Evolutionary conservation across 2,888 invertebrate genomes (phyloP), one percentile per base, ranked within the genome.

Genomic region (Acanthosepion lycidas): DNA sequence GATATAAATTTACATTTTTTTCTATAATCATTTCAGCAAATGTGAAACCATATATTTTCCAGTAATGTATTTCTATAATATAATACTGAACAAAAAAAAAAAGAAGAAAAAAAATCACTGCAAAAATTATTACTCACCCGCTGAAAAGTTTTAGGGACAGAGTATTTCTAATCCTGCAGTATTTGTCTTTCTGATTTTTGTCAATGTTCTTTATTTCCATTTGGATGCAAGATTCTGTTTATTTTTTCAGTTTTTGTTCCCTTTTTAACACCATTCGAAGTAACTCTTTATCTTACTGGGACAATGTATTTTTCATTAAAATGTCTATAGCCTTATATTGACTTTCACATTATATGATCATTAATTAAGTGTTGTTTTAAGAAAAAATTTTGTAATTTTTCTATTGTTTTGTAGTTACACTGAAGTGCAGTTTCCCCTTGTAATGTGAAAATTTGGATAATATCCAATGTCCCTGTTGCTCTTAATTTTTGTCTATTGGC

Each of bases 91-190:
- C n/a, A 15, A n/a, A n/a, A 33, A n/a, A 78, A n/a, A 15, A 78
- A 78, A n/a, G 12, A 1, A n/a, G 9, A 78, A 78, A 78, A 78
- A 78, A 18, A 9, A n/a, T n/a, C 15, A n/a, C n/a, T 26, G 8
- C 26, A 64, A 64, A 64, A 64, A 64, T 64, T 8, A n/a, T 78
- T 78, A 78, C 78, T 78, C n/a, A 78, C 78, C 78, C 15, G 12
- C 15, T 78, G 78, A 78, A n/a, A 78, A 3, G 0, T 78, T n/a
- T 78, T 78, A 33, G n/a, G 9, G n/a, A 23, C 15, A 78, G n/a
- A 78, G n/a, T n/a, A 78, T 78, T 78, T 78, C n/a, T 78, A 78
- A 15, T 78, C 78, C 78, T 78, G 78, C n/a, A 78, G n/a, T 78
- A 78, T n/a, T 9, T n/a, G 0, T 78, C n/a, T 78, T 12, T n/a